phyloP scores from a whole-genome alignment of 2,888 invertebrate species.

The Panzeria rudis region DNA sequence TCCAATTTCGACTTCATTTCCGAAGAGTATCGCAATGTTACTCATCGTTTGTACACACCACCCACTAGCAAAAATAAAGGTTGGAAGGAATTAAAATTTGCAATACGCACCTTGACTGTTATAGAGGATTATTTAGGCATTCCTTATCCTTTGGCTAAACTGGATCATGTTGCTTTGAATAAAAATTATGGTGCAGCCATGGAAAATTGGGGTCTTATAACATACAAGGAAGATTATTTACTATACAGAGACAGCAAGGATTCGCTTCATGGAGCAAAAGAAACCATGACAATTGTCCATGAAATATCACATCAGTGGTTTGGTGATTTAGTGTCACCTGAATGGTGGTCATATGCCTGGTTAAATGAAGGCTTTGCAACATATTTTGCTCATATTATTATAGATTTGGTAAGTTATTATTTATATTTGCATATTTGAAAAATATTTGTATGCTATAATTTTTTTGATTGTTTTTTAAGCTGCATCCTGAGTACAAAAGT shows the following conservation, averaged over 20 bases:
- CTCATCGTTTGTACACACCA: slow-evolving; percentile 80
- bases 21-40: slow-evolving; percentile 81
- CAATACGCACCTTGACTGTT: slow-evolving; percentile 77
- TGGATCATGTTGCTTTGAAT: slow-evolving; percentile 94
- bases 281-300: slow-evolving; percentile 85
- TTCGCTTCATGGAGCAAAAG: slow-evolving; percentile 76
- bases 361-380: slow-evolving; percentile 90
- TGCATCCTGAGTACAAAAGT: slow-evolving; percentile 87
- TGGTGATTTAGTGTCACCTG: slow-evolving; percentile 89
- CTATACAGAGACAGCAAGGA: slow-evolving; percentile 81
- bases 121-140: slow-evolving; percentile 89
- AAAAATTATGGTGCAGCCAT: slow-evolving; percentile 93
- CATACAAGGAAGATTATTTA: slow-evolving; percentile 84
- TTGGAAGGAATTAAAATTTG: slow-evolving; percentile 77
- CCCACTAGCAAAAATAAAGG: slow-evolving; percentile 76
- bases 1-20: slow-evolving; percentile 85
- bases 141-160: slow-evolving; percentile 90
- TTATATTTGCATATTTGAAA: not conserved
- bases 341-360: slow-evolving; percentile 90
- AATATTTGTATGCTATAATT: not conserved
- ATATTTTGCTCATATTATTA: slow-evolving; percentile 80
- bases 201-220: slow-evolving; percentile 98
- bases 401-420: slow-evolving; percentile 77
- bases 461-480: slow-evolving; percentile 83
- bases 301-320: slow-evolving; percentile 92